Percentiles rank a stretch among this genome's conserved stretches.
These are phyloP conservation scores for Rhagoletis zephyria DNA, from an alignment of 1,140 invertebrate species.

Conservation along the genomic window DNA sequence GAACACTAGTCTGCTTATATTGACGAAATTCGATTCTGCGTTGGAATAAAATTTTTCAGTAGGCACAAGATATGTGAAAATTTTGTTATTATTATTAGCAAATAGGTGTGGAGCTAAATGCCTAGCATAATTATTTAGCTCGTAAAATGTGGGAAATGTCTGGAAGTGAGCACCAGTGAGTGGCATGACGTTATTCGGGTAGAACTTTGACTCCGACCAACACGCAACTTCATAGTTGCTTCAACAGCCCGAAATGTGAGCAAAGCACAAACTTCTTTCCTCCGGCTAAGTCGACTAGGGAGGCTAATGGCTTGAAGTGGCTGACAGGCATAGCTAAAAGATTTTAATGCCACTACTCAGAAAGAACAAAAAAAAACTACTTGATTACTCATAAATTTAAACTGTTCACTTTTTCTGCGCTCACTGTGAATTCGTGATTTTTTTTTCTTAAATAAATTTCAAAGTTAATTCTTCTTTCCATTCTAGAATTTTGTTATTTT, in stretches of 20 bases:
- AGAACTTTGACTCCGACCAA: background rate
- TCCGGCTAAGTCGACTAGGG: background rate
- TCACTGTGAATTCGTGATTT: background rate
- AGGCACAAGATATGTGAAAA: too few species aligned
- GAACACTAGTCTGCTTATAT: too few species aligned
- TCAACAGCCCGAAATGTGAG: background rate
- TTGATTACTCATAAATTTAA: background rate
- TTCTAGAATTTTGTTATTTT: background rate
- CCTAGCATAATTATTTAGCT: background rate
- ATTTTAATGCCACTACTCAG: background rate
- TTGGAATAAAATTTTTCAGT: too few species aligned
- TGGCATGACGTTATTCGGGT: background rate
- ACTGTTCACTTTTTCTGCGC: background rate
- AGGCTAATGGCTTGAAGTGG: background rate
- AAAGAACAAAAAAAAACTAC: background rate
- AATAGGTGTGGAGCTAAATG: background rate
- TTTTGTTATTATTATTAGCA: too few species aligned
- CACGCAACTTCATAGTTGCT: background rate
- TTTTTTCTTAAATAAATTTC: background rate
- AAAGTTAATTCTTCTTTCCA: background rate
- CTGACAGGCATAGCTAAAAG: constrained; percentile 30
- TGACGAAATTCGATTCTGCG: too few species aligned
- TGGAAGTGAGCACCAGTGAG: background rate
- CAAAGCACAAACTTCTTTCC: constrained; percentile 7
- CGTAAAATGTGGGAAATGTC: constrained; percentile 28